A percentile compares a stretch with the other conserved stretches of the same genome.
Evolutionary conservation across 2,888 invertebrate species (phyloP).

Genomic region (Brachyptera putata): DNA sequence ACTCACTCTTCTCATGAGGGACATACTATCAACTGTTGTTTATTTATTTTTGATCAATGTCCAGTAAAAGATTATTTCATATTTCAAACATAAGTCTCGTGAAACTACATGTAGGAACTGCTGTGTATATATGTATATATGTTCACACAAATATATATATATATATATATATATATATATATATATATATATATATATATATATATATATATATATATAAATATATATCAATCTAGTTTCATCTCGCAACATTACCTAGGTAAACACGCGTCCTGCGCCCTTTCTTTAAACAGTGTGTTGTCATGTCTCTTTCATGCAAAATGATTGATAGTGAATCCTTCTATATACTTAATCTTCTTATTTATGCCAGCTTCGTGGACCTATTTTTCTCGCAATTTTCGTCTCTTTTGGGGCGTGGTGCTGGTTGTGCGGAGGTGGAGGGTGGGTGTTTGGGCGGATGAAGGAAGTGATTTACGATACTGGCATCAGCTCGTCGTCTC

Average conservation of each 20-base stretch:
- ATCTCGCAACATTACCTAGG: not conserved
- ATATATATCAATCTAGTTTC: not conserved
- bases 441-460: not conserved
- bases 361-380: constrained; percentile 4
- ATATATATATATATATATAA: too few species aligned
- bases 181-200: too few species aligned
- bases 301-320: constrained; percentile 9
- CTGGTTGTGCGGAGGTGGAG: not conserved
- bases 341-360: constrained; percentile 12
- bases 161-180: too few species aligned
- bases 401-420: constrained; percentile 4
- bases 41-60: too few species aligned
- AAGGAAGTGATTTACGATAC: constrained; percentile 14
- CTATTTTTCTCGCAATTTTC: constrained; percentile 3
- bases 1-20: too few species aligned
- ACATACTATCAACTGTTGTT: too few species aligned
- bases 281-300: constrained; percentile 4
- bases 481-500: constrained; percentile 9
- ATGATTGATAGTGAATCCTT: constrained; percentile 13
- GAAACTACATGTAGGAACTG: too few species aligned
- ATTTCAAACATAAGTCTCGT: too few species aligned
- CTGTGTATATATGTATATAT: too few species aligned
- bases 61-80: too few species aligned
- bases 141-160: too few species aligned
- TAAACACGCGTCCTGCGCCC: not conserved